Evolutionary conservation across 2,797 vertebrate genomes (phyloP), one percentile per base, ranked within the genome.

Genomic region (Chrosomus eos): DNA sequence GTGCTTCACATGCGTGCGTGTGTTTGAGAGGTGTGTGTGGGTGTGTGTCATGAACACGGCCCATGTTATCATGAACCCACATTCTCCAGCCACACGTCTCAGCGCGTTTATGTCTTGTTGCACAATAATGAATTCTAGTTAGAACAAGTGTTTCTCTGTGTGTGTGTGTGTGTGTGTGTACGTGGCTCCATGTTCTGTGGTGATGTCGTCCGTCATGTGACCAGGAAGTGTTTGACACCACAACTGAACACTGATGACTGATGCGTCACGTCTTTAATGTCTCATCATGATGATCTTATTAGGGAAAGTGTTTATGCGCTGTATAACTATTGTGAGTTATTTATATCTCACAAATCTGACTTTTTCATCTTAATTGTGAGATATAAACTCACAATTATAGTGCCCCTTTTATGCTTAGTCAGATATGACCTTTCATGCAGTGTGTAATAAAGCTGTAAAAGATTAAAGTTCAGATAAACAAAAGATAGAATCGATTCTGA

Each of bases 171-270:
- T 83, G 40, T 84, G 55, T 87, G 91, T 76, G 87, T 93, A 90
- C 90, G 92, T 94, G 93, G 93, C 91, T 73, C 3, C 2, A 55
- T 87, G 73, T 80, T 10, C 21, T 82, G 77, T 85, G 75, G 85
- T 80, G 68, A 86, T n/a, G 23, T 78, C 75, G 1, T 7, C 1
- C n/a, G 5, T 80, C 85, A 85, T 84, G 90, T 93, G 91, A 92
- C 67, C 21, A 72, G 79, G 67, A 84, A 85, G 40, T 82, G 45
- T 73, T 28, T 31, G 23, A 16, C 31, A 16, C 45, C 45, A 5
- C 43, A 43, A 19, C 16, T 31, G 16, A 18, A 11, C 40, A 72
- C 26, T 10, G 7, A 28, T 1, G 18, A 8, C 16, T 5, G 10
- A 73, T 26, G 16, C 1, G 43, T 19, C 70, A 48, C 3, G 4